Evolutionary conservation across 2,113 vertebrate genomes (phyloP).

Genomic region (Saimiri boliviensis): DNA sequence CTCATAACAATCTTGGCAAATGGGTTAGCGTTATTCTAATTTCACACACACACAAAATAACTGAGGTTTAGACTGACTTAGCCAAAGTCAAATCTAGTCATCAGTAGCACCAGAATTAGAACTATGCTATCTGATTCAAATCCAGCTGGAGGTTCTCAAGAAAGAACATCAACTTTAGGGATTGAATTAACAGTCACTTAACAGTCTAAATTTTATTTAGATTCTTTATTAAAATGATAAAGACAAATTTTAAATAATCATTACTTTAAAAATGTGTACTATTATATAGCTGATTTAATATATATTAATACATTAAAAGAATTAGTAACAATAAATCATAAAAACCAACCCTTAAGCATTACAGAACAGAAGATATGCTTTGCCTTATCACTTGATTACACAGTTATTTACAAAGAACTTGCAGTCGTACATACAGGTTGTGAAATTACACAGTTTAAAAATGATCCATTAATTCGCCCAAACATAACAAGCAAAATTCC

Average conservation of each 20-base stretch:
- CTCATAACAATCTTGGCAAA: not conserved
- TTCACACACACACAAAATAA: not conserved
- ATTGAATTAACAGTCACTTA: not conserved
- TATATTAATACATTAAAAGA: not conserved
- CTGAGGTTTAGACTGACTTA: not conserved
- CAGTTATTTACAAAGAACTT: conserved; percentile 82
- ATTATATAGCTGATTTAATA: not conserved
- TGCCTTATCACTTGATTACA: conserved; percentile 55
- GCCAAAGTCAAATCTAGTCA: not conserved
- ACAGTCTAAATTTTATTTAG: not conserved
- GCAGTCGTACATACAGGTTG: conserved; percentile 85
- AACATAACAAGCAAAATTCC: conserved; percentile 85
- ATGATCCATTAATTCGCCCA: conserved; percentile 85
- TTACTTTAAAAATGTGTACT: not conserved
- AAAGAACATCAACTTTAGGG: not conserved
- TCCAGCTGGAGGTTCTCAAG: not conserved
- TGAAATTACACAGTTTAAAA: conserved; percentile 86
- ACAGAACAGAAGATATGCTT: conserved; percentile 16
- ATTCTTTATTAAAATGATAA: conserved; percentile 40
- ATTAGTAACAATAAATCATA: conserved; percentile 39
- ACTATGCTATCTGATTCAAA: not conserved
- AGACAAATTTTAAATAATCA: not conserved
- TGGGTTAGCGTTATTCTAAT: not conserved
- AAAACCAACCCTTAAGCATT: not conserved
- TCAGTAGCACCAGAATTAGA: not conserved